These are phyloP conservation scores for Pocillopora meandrina DNA, from an alignment of 92 coral and sea anemone genomes.

Conservation along the genomic window DNA sequence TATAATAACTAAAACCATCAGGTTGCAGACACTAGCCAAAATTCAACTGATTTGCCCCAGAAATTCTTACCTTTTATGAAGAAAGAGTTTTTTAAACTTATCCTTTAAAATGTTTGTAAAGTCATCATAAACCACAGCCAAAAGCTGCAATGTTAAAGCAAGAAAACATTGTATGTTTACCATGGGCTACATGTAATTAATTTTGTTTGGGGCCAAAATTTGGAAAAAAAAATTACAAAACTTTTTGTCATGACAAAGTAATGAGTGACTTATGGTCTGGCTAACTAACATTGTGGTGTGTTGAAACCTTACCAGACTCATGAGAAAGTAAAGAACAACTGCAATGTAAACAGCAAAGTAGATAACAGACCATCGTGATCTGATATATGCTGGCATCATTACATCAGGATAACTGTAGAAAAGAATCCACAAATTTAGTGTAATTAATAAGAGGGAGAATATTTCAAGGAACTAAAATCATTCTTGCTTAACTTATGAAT, in stretches of 20 bases:
- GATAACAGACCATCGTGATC: conserved; percentile 78
- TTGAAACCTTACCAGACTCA: conserved; percentile 86
- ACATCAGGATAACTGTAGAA: conserved; percentile 92
- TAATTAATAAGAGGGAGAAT: not conserved
- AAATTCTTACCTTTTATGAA: conserved; percentile 77
- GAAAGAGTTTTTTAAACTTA: conserved; percentile 83
- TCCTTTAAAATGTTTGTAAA: conserved; percentile 85
- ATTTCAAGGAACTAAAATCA: not conserved
- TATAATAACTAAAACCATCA: too few species aligned
- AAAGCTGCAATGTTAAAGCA: conserved; percentile 49
- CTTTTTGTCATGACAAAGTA: not conserved
- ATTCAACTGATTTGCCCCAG: too few species aligned
- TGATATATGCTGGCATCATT: conserved; percentile 94
- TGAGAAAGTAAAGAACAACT: conserved; percentile 75
- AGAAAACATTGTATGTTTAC: too few species aligned
- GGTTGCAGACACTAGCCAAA: too few species aligned
- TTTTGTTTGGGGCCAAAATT: not conserved
- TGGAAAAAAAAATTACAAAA: not conserved
- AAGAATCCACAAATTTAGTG: not conserved
- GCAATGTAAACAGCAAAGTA: conserved; percentile 52
- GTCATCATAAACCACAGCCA: conserved; percentile 94
- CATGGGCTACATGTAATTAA: not conserved
- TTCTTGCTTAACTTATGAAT: too few species aligned
- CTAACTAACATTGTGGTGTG: too few species aligned
- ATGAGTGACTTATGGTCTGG: too few species aligned